phyloP scores from a whole-genome alignment of 2,888 invertebrate species.

The Hylaea fasciaria region DNA sequence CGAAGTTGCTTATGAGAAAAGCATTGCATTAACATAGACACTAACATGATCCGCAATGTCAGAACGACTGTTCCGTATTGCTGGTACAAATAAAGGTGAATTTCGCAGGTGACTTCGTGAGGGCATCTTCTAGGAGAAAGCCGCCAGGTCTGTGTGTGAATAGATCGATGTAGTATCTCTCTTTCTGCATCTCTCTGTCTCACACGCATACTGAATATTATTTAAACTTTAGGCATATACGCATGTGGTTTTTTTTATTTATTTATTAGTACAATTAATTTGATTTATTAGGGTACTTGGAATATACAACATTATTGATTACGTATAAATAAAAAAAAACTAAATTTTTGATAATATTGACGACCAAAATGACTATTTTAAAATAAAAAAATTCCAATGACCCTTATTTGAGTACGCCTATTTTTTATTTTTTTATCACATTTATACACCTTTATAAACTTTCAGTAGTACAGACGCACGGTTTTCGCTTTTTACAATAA shows the following conservation, averaged over 20 bases:
- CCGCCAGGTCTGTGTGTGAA: slow-evolving; percentile 80
- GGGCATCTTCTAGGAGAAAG: slow-evolving; percentile 75
- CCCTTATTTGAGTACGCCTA: slow-evolving; percentile 13
- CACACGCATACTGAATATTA: slow-evolving; percentile 67
- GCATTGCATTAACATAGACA: slow-evolving; percentile 62
- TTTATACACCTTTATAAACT: slow-evolving; percentile 29
- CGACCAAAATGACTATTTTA: neutral
- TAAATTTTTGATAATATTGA: neutral
- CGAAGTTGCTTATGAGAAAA: slow-evolving; percentile 78
- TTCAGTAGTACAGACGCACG: slow-evolving; percentile 56
- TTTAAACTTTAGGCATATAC: slow-evolving; percentile 23
- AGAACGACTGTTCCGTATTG: slow-evolving; percentile 53
- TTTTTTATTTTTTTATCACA: slow-evolving; percentile 22
- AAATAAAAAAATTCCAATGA: slow-evolving; percentile 16
- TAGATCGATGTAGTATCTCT: slow-evolving; percentile 82
- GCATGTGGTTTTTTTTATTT: slow-evolving; percentile 38
- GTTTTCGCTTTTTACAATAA: slow-evolving; percentile 46
- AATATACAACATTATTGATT: neutral
- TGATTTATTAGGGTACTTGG: slow-evolving; percentile 36
- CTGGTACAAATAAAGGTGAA: slow-evolving; percentile 64
- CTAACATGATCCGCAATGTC: slow-evolving; percentile 40
- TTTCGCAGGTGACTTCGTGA: slow-evolving; percentile 85
- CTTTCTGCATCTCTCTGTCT: slow-evolving; percentile 79
- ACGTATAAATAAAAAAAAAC: no score
- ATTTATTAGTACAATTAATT: slow-evolving; percentile 33